phyloP scores from a whole-genome alignment of 2,113 vertebrate genomes.

The Acrocephalus kingi region DNA sequence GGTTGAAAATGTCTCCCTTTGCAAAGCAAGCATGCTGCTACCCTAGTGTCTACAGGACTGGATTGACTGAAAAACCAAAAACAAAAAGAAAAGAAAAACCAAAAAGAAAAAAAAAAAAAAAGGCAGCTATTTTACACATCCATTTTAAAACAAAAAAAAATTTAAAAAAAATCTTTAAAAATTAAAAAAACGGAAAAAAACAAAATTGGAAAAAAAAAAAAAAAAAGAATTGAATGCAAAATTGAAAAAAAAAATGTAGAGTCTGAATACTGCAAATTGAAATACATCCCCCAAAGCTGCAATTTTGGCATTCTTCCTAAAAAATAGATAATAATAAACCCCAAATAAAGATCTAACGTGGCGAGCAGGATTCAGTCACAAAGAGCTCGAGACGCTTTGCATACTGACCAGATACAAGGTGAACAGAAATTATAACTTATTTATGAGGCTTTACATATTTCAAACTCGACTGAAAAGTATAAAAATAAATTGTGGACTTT shows the following conservation, averaged over 20 bases:
- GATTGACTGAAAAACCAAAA: not conserved
- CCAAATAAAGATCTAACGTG: conserved; percentile 25
- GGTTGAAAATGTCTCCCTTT: conserved; percentile 70
- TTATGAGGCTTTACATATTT: conserved; percentile 75
- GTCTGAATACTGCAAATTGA: conserved; percentile 78
- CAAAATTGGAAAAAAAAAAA: conserved; percentile 49
- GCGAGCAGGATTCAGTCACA: conserved; percentile 69
- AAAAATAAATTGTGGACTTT: conserved; percentile 82
- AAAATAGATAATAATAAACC: not conserved
- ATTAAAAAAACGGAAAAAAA: too few species aligned
- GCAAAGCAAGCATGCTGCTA: conserved; percentile 83
- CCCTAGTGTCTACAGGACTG: conserved; percentile 71
- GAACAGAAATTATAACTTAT: conserved; percentile 76
- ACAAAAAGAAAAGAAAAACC: not conserved
- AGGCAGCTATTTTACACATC: conserved; percentile 82
- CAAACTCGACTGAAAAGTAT: conserved; percentile 78
- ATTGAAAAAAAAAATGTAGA: conserved; percentile 21
- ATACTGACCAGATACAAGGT: conserved; percentile 72
- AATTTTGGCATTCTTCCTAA: conserved; percentile 74
- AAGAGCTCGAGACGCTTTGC: conserved; percentile 71
- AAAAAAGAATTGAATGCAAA: not conserved
- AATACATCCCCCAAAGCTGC: conserved; percentile 72
- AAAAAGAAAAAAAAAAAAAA: conserved; percentile 2
- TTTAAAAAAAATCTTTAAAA: too few species aligned
- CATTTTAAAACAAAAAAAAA: conserved; percentile 80